Evolutionary conservation across 2,888 invertebrate species (phyloP).

Genomic region (Cerceris ruficornis): DNA sequence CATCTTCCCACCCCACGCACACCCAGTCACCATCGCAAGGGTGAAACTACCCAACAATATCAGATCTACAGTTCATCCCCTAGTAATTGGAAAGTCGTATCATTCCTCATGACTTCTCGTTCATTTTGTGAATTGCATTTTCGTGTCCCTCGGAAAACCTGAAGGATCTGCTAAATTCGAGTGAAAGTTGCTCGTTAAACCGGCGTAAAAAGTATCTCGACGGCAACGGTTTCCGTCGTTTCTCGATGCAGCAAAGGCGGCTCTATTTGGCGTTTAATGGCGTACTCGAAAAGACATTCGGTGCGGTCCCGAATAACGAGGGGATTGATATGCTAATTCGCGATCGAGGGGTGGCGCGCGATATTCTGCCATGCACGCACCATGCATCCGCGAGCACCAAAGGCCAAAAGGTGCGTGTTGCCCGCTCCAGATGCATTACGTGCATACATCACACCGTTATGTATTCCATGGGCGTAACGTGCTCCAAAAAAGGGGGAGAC

Average conservation of each 20-base stretch:
- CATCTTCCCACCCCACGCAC: no score
- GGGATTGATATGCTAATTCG: slow-evolving; percentile 72
- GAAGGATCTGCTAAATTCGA: background rate
- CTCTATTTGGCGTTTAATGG: slow-evolving; percentile 50
- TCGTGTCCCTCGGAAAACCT: background rate
- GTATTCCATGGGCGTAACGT: slow-evolving; percentile 66
- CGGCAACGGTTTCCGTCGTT: slow-evolving; percentile 5
- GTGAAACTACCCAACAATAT: no score
- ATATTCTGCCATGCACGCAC: slow-evolving; percentile 18
- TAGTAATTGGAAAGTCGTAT: no score
- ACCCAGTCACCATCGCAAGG: no score
- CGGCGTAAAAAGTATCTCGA: background rate
- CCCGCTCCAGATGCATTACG: slow-evolving; percentile 58
- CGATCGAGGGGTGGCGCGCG: slow-evolving; percentile 51
- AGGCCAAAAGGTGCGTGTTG: slow-evolving; percentile 30
- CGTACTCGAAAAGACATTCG: slow-evolving; percentile 17
- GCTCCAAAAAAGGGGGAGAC: slow-evolving; percentile 47
- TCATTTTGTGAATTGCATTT: no score
- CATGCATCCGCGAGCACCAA: slow-evolving; percentile 2
- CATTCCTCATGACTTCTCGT: no score
- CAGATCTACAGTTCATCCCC: no score
- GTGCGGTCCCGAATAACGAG: slow-evolving; percentile 57
- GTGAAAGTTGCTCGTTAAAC: background rate
- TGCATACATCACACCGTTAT: slow-evolving; percentile 49
- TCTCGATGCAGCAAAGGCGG: slow-evolving; percentile 16